phyloP scores from a whole-genome alignment of 2,113 vertebrate genomes.

The Lota lota region DNA sequence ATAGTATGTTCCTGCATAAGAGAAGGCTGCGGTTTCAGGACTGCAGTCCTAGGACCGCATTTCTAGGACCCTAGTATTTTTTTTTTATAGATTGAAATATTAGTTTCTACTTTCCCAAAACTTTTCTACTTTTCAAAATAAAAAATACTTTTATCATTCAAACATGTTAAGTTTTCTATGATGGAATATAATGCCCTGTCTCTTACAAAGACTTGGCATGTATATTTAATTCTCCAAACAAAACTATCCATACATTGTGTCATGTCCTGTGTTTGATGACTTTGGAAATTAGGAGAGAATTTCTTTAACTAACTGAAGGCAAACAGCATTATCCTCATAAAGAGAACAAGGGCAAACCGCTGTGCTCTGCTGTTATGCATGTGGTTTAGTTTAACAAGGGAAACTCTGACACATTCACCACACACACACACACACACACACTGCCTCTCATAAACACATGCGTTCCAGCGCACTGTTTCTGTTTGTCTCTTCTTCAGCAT shows the following conservation, averaged over 20 bases:
- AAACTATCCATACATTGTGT: background rate
- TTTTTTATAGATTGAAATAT: background rate
- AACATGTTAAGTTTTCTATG: constrained; percentile 18
- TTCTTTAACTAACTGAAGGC: constrained; percentile 7
- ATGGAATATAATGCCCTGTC: constrained; percentile 19
- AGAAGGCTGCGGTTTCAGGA: background rate
- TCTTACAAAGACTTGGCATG: constrained; percentile 3
- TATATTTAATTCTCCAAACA: background rate
- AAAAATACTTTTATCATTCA: background rate
- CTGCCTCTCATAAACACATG: too few relatives aligned
- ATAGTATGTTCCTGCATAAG: too few relatives aligned
- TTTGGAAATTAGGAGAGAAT: constrained; percentile 22
- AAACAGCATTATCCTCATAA: constrained; percentile 3
- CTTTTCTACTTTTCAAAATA: background rate
- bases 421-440: background rate
- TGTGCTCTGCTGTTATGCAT: constrained; percentile 5
- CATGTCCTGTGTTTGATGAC: constrained; percentile 12
- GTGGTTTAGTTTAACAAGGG: constrained; percentile 29
- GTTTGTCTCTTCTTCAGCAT: background rate
- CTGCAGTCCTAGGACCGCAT: background rate
- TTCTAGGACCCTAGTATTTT: background rate
- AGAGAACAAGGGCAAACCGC: constrained; percentile 6
- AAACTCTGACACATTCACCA: constrained; percentile 38
- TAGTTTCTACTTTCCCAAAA: background rate
- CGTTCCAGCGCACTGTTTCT: too few relatives aligned